Base-by-base conservation (phyloP, 2,797 vertebrate species). In the Epinephelus coioides region DNA sequence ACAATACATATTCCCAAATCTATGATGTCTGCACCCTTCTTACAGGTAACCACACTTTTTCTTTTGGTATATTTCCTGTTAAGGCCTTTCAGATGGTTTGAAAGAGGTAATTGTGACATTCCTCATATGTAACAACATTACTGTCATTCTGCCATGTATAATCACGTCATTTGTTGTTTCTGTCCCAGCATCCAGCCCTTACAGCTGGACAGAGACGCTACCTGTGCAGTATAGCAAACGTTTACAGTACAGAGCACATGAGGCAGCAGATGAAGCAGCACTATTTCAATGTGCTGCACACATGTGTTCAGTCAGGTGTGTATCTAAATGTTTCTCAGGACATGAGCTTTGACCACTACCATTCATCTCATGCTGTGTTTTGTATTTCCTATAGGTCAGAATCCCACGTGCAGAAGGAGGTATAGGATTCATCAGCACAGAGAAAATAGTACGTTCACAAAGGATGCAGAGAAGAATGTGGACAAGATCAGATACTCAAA, bases 211-310 rank as follows among this genome's bases (percentile, higher is more conserved):
- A 94, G 86, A 94, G 93, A 79, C 85, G 66, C 44, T 94, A 94
- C 72, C 89, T 96, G 43, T 93, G 86, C 89, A 95, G 91, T 78
- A 92, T 95, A 61, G 91, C 92, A 21, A 95, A 91, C 44, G 78
- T 95, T 62, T 96, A 94, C 85, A 94, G 93, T 0, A 93, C 93
- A 1, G 93, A 91, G 68, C 91, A 90, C 65, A 88, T 95, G 94
- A 93, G 85, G 72, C 83, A 55, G 21, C 86, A 94, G 78, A 94
- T 95, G 93, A 94, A 94, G 87, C 89, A 81, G 72, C 95, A 95
- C 67, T 95, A 95, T 55, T 56, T 93, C 46, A 88, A 88, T 0
- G 77, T 92, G 73, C 84, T 94, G 74, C 93, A 92, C 38, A n/a
- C 50, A 11, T 87, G 87, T 50, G 69, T 91, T 40, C 89, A 82